These are phyloP conservation scores for Lamellibrachia satsuma DNA, from an alignment of 2,888 invertebrate genomes.

Conservation along the genomic window DNA sequence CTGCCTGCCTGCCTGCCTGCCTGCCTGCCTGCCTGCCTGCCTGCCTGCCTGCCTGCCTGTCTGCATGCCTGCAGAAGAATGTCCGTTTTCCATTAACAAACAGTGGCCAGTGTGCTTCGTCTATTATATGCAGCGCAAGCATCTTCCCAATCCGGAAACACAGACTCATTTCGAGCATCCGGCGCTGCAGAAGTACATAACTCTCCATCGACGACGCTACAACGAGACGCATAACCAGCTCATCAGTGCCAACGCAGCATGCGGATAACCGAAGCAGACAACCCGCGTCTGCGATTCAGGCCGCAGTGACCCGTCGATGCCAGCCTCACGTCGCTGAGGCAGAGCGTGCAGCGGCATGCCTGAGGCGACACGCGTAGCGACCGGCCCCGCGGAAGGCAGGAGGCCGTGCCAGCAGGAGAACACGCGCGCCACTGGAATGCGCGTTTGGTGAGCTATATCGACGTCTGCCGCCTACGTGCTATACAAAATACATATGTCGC, in stretches of 20 bases:
- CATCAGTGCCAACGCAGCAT: neutral
- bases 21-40: neutral
- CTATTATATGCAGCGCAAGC: neutral
- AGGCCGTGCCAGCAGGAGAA: neutral
- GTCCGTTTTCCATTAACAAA: too few species aligned
- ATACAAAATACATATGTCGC: neutral
- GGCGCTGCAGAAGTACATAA: neutral
- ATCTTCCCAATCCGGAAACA: neutral
- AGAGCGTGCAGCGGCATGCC: neutral
- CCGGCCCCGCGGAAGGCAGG: neutral
- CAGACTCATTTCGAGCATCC: neutral
- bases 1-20: too few species aligned
- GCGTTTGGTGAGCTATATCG: neutral
- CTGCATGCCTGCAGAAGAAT: neutral
- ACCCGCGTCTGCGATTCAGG: neutral
- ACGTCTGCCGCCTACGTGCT: neutral
- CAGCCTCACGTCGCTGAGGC: neutral
- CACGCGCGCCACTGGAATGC: neutral
- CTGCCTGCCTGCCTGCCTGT: neutral
- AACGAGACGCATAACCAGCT: neutral
- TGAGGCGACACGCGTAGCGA: neutral
- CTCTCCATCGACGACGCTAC: neutral
- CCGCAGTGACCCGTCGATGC: neutral
- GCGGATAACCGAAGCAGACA: neutral
- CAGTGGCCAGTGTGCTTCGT: neutral